Evolutionary conservation across 2,113 vertebrate genomes (phyloP), one percentile per base, ranked within the genome.

Genomic region (Crotophaga sulcirostris): DNA sequence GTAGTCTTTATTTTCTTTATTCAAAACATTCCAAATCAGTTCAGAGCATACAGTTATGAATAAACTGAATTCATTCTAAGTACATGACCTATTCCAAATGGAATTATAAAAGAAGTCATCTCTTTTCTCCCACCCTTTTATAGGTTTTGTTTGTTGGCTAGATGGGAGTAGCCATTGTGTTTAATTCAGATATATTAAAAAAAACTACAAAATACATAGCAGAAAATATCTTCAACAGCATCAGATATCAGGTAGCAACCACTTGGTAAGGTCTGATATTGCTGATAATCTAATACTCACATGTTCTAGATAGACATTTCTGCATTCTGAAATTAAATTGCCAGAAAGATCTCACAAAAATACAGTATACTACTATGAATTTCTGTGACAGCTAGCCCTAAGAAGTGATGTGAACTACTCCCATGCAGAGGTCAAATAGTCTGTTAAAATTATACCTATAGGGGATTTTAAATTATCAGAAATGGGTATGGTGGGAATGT

Each of bases 21-120:
- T 29, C 8, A 47, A 54, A 74, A 63, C 55, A 59, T 67, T 87
- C 28, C 33, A 52, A 18, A 60, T 45, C 19, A 28, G 29, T 55
- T 8, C 45, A 74, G 10, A 73, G 5, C 1, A 34, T 9, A 36
- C 7, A 45, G 6, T 0, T 60, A 15, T 44, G 4, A 7, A 52
- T 52, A 80, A 90, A 56, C 11, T 20, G 24, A 88, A 79, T 2
- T 3, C 5, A 31, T 59, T 67, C 23, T 33, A 45, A 79, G 14
- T 25, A 55, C 0, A 0, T 33, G 10, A 64, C 7, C 6, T 59
- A 56, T 13, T 15, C 24, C 17, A 54, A 31, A 40, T 2, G 18
- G 5, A 64, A 64, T 29, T 72, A 13, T 12, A 52, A 38, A 3
- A 2, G n/a, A 63, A 75, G 5, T 28, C n/a, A 20, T 3, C 3